These are phyloP conservation scores for Conistra vaccinii DNA, from an alignment of 2,888 invertebrate genomes.

Conservation along the genomic window DNA sequence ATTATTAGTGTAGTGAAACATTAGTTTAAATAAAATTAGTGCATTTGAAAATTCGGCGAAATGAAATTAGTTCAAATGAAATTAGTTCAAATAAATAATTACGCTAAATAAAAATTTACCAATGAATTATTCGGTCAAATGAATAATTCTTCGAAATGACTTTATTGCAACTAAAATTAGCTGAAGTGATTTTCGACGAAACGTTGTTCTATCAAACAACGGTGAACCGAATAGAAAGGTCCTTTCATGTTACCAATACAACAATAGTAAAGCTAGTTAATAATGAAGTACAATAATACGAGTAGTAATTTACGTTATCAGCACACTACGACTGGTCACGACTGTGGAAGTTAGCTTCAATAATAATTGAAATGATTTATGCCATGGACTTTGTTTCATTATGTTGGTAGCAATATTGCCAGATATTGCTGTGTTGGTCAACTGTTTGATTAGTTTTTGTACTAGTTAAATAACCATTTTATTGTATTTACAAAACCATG, in stretches of 20 bases:
- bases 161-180: too few relatives aligned
- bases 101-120: too few relatives aligned
- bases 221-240: not conserved
- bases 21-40: too few relatives aligned
- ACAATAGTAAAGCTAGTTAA: conserved; percentile 26
- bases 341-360: conserved; percentile 67
- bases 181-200: too few relatives aligned
- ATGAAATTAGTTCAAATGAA: too few relatives aligned
- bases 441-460: conserved; percentile 28
- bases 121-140: too few relatives aligned
- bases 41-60: too few relatives aligned
- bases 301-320: conserved; percentile 55
- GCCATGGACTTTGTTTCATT: conserved; percentile 48
- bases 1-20: too few relatives aligned
- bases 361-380: conserved; percentile 72
- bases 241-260: not conserved
- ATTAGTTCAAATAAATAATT: too few relatives aligned
- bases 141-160: too few relatives aligned
- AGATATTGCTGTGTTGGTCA: conserved; percentile 24
- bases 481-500: not conserved
- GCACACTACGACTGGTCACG: conserved; percentile 24
- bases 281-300: conserved; percentile 45
- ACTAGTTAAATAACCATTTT: not conserved
- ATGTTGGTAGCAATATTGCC: conserved; percentile 13
- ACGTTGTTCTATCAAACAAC: too few relatives aligned